Percentiles rank a stretch among this genome's conserved stretches.
Evolutionary conservation across 1,140 invertebrate species (phyloP).

Genomic region (Metaphire vulgaris): DNA sequence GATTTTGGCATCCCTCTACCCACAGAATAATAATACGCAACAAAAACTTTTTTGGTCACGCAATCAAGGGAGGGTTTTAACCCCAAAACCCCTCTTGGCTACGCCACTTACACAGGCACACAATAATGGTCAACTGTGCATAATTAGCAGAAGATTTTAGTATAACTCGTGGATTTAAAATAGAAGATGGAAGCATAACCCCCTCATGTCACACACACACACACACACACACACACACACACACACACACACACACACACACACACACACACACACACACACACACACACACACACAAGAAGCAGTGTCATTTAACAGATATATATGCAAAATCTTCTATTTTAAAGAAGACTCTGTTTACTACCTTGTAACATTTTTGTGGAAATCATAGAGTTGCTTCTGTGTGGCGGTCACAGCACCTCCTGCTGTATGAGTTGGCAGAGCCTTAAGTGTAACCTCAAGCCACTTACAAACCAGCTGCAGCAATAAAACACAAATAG

Average conservation of each 20-base stretch:
- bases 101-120: too few species aligned
- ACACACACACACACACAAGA: conserved; percentile 20
- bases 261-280: not conserved
- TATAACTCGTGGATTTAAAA: conserved; percentile 17
- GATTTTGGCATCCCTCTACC: too few species aligned
- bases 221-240: conserved; percentile 2
- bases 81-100: too few species aligned
- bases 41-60: too few species aligned
- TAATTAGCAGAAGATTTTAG: too few species aligned
- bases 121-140: too few species aligned
- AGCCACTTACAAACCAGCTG: conserved; percentile 62
- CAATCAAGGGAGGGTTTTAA: too few species aligned
- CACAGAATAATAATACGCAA: too few species aligned
- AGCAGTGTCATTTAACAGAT: conserved; percentile 22
- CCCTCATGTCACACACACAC: not conserved
- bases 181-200: not conserved
- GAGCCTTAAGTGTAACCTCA: conserved; percentile 63
- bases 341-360: too few species aligned
- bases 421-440: conserved; percentile 68
- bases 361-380: conserved; percentile 66
- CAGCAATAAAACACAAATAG: conserved; percentile 40
- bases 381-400: conserved; percentile 76
- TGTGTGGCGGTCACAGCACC: conserved; percentile 70
- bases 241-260: conserved; percentile 10
- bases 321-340: too few species aligned